phyloP scores from a whole-genome alignment of 2,888 invertebrate genomes.

The Limnephilus auricula region DNA sequence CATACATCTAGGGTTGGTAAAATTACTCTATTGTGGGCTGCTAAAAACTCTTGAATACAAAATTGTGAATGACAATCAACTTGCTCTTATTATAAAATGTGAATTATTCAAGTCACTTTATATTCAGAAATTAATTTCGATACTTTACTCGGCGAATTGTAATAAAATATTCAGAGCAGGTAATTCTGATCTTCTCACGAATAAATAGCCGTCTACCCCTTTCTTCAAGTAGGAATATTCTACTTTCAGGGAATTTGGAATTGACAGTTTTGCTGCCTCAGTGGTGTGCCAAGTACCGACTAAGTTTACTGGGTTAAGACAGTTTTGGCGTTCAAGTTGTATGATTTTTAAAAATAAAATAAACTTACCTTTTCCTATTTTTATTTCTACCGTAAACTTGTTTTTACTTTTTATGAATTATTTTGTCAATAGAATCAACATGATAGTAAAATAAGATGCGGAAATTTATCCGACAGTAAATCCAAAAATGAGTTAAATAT shows the following conservation, averaged over 20 bases:
- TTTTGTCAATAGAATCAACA: not conserved
- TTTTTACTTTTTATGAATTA: not conserved
- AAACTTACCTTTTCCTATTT: not conserved
- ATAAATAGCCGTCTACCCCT: slow-evolving; percentile 17
- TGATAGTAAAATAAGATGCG: too few species aligned
- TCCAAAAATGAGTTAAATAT: too few species aligned
- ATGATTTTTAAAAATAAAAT: not conserved
- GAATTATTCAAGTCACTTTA: not conserved
- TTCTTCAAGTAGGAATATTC: slow-evolving; percentile 17
- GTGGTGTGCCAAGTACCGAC: not conserved
- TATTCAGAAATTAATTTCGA: not conserved
- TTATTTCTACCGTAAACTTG: too few species aligned
- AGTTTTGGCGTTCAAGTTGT: not conserved
- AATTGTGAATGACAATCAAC: not conserved
- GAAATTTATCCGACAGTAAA: too few species aligned
- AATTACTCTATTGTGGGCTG: too few species aligned
- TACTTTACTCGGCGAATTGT: not conserved
- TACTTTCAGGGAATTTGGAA: slow-evolving; percentile 23
- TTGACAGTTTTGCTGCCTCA: slow-evolving; percentile 18
- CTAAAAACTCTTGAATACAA: not conserved
- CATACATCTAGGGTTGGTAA: too few species aligned
- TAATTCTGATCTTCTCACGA: not conserved
- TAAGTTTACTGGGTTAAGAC: not conserved
- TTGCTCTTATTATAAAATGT: not conserved
- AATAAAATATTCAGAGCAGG: slow-evolving; percentile 31